Conservation (phyloP, 2,113 vertebrate genomes). For the Galeopterus variegatus region DNA sequence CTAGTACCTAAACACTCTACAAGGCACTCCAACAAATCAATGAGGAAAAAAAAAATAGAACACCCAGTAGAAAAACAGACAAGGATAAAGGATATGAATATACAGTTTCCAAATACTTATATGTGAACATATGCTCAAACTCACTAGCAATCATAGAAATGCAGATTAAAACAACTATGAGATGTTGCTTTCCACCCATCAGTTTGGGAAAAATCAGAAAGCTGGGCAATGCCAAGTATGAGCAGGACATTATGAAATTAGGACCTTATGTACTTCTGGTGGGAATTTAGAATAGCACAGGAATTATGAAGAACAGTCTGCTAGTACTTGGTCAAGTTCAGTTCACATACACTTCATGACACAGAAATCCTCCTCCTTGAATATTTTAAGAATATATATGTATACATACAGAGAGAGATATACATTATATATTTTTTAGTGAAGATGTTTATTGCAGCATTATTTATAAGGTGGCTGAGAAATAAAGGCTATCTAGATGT, state of each 20-base stretch:
- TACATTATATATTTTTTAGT: background rate
- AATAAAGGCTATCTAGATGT: background rate
- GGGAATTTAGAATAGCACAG: background rate
- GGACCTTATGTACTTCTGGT: background rate
- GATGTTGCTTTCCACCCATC: background rate
- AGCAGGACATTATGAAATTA: conserved; percentile 7
- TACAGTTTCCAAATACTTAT: background rate
- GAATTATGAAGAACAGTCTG: background rate
- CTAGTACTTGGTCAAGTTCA: background rate
- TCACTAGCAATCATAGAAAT: background rate
- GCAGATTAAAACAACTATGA: background rate
- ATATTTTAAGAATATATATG: background rate
- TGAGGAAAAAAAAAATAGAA: background rate
- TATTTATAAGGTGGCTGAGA: background rate
- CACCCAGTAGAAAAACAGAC: background rate
- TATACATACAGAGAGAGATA: background rate
- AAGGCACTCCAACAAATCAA: background rate
- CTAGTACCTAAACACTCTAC: background rate
- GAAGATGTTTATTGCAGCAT: background rate
- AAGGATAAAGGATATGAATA: background rate
- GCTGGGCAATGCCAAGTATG: background rate
- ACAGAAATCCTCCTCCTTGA: background rate
- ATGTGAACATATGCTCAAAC: background rate
- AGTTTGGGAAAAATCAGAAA: background rate
- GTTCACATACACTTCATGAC: background rate